Conservation (phyloP, 2,113 vertebrate genomes). For the Saimiri boliviensis region DNA sequence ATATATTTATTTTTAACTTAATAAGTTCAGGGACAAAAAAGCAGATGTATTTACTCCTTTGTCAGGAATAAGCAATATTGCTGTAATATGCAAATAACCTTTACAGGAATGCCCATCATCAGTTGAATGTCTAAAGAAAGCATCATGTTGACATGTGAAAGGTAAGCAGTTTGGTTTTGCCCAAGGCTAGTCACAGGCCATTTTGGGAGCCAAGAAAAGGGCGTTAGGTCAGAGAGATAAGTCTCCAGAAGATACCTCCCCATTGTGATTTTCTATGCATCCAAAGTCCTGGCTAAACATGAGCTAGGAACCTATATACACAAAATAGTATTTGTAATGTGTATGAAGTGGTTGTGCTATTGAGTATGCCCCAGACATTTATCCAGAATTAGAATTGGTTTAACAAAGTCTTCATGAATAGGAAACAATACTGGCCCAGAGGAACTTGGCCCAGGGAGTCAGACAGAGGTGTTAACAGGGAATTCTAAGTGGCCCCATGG, state of each 20-base stretch:
- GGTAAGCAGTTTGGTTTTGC: not conserved
- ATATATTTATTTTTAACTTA: slow-evolving; percentile 24
- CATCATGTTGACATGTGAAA: not conserved
- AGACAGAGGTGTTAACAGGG: not conserved
- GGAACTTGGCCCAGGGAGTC: not conserved
- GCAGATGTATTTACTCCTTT: not conserved
- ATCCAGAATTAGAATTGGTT: not conserved
- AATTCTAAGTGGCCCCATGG: not conserved
- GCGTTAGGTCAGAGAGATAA: not conserved
- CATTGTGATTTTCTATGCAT: not conserved
- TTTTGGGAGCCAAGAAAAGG: not conserved
- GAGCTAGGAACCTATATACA: not conserved
- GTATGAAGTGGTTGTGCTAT: not conserved
- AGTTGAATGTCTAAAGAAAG: not conserved
- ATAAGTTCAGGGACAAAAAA: not conserved
- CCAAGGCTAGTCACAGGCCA: too few species aligned
- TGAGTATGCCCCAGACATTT: not conserved
- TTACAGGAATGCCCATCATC: not conserved
- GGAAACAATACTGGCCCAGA: not conserved
- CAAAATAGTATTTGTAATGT: not conserved
- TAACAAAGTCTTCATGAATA: not conserved
- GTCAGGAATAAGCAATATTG: not conserved
- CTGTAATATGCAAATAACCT: not conserved
- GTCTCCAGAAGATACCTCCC: too few species aligned
- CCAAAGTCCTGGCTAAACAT: not conserved